Conservation (phyloP, 2,797 vertebrate genomes). For the Serranus cabrilla region DNA sequence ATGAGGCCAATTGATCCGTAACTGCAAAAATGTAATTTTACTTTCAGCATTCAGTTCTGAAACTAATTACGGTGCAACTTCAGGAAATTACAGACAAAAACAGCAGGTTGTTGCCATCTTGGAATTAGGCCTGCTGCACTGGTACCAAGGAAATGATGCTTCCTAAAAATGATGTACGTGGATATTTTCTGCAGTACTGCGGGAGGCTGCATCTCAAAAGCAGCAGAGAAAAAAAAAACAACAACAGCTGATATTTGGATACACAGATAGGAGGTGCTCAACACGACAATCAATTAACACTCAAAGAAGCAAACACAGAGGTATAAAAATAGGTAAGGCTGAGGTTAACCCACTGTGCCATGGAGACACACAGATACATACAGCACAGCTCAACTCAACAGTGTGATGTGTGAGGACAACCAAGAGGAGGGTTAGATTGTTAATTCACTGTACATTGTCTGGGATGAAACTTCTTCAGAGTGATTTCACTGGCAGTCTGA, state of each 20-base stretch:
- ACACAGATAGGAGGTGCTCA: conserved; percentile 51
- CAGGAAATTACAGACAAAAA: background rate
- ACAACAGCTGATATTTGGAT: conserved; percentile 34
- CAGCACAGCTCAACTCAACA: conserved; percentile 54
- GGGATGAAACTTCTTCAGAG: background rate
- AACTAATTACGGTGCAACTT: conserved; percentile 17
- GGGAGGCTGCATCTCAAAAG: conserved; percentile 27
- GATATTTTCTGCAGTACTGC: conserved; percentile 18
- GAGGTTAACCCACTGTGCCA: conserved; percentile 45
- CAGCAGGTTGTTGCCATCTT: background rate
- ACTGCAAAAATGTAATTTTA: background rate
- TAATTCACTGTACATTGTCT: background rate
- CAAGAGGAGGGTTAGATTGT: conserved; percentile 12
- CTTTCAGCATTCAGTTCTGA: conserved; percentile 23
- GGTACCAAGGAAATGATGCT: conserved; percentile 7
- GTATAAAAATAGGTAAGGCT: conserved; percentile 55
- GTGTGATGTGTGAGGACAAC: conserved; percentile 13
- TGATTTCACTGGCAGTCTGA: background rate
- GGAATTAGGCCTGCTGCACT: background rate
- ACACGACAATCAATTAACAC: conserved; percentile 67
- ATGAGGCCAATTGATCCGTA: conserved; percentile 1
- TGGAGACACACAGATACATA: conserved; percentile 49
- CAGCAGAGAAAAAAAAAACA: conserved; percentile 11
- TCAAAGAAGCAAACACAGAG: conserved; percentile 67
- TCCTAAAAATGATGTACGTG: conserved; percentile 6